Evolutionary conservation across 2,797 vertebrate genomes (phyloP).

Genomic region (Eremophila alpestris): DNA sequence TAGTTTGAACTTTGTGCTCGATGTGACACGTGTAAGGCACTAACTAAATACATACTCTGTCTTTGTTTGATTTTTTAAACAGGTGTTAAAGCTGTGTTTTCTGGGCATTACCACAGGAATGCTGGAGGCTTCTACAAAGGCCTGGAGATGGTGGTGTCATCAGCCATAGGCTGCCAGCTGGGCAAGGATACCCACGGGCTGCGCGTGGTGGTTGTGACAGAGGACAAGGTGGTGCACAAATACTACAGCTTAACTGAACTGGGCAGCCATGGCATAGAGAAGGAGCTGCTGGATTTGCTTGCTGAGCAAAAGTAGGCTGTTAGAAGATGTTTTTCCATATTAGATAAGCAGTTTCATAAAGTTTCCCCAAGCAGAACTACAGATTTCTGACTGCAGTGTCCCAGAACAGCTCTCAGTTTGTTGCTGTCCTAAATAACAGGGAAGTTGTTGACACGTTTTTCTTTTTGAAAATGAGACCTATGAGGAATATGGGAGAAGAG

Average conservation of each 20-base stretch:
- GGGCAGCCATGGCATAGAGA: conserved; percentile 76
- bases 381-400: not conserved
- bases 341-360: not conserved
- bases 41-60: not conserved
- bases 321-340: not conserved
- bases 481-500: not conserved
- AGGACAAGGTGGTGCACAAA: conserved; percentile 82
- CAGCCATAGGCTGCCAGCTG: conserved; percentile 94
- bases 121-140: conserved; percentile 84
- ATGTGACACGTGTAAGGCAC: not conserved
- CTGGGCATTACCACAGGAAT: conserved; percentile 94
- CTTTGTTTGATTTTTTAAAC: not conserved
- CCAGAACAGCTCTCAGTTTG: not conserved
- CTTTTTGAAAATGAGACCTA: not conserved
- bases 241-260: conserved; percentile 89
- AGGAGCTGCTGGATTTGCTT: conserved; percentile 84
- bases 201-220: conserved; percentile 89
- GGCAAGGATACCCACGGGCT: conserved; percentile 89
- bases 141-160: conserved; percentile 94
- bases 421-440: not conserved
- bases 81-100: conserved; percentile 94
- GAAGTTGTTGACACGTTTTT: not conserved
- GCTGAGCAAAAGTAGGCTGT: conserved; percentile 49
- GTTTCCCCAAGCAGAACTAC: not conserved
- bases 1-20: not conserved